These are phyloP conservation scores for Scyliorhinus canicula DNA, from an alignment of 2,797 vertebrate species.

Conservation along the genomic window DNA sequence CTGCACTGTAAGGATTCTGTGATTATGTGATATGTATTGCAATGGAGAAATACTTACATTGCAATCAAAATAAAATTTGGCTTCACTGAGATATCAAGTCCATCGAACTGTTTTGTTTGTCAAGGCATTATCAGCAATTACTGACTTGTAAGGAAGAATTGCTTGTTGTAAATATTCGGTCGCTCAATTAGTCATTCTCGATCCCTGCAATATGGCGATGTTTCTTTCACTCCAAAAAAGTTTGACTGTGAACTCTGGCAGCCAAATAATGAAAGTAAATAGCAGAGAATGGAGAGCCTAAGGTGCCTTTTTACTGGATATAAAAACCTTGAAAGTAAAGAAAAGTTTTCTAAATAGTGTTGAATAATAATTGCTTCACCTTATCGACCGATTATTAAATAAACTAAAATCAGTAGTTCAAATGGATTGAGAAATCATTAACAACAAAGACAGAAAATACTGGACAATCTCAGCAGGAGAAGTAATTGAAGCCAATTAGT, in stretches of 20 bases:
- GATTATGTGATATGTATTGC: background rate
- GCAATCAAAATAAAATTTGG: background rate
- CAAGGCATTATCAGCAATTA: background rate
- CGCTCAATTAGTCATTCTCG: background rate
- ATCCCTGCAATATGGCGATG: background rate
- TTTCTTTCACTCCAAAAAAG: background rate
- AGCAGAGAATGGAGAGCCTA: background rate
- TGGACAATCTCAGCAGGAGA: too few species aligned
- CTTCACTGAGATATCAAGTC: background rate
- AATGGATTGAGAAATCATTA: background rate
- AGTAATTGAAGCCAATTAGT: background rate
- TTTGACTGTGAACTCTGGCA: background rate
- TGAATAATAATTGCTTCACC: background rate
- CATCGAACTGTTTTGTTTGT: background rate
- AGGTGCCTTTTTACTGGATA: background rate
- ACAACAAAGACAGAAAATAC: too few species aligned
- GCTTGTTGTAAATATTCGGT: background rate
- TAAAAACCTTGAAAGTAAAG: background rate
- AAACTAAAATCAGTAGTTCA: background rate
- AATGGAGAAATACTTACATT: background rate
- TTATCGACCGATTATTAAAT: background rate
- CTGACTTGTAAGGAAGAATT: background rate
- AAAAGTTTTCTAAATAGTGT: background rate
- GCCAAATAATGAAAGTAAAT: background rate
- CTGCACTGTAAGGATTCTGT: too few species aligned